Conservation (phyloP, 2,888 invertebrate species). For the Apomyelois bistriatella region DNA sequence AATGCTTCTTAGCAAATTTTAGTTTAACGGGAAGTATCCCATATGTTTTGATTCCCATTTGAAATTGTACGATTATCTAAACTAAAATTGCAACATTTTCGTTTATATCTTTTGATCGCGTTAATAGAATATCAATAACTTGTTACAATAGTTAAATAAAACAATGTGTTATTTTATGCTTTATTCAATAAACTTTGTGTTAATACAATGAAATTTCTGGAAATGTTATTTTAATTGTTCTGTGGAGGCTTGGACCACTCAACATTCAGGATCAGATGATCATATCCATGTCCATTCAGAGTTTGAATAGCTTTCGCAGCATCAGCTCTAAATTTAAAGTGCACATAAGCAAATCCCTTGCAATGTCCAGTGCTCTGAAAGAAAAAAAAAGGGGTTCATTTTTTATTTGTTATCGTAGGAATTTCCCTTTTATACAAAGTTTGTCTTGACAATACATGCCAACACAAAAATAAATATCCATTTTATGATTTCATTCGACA, state of each 20-base stretch:
- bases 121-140: too few relatives aligned
- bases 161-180: conserved; percentile 11
- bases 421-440: too few relatives aligned
- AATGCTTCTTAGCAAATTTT: too few relatives aligned
- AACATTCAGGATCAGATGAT: conserved; percentile 98
- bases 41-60: too few relatives aligned
- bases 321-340: conserved; percentile 94
- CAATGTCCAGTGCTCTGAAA: conserved; percentile 87
- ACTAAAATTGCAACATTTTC: too few relatives aligned
- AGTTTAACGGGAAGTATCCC: too few relatives aligned
- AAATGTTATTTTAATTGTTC: conserved; percentile 53
- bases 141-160: conserved; percentile 19
- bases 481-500: too few relatives aligned
- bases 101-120: too few relatives aligned
- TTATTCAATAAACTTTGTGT: conserved; percentile 29
- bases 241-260: conserved; percentile 97
- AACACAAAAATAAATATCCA: too few relatives aligned
- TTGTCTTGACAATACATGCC: too few relatives aligned
- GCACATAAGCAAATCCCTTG: conserved; percentile 99
- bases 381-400: conserved; percentile 25
- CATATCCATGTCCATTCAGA: conserved; percentile 96
- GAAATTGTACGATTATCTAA: too few relatives aligned
- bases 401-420: too few relatives aligned
- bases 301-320: conserved; percentile 94
- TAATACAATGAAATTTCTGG: conserved; percentile 28